Base-by-base conservation (phyloP, 2,797 vertebrate genomes). In the Odontamblyopus rebecca region DNA sequence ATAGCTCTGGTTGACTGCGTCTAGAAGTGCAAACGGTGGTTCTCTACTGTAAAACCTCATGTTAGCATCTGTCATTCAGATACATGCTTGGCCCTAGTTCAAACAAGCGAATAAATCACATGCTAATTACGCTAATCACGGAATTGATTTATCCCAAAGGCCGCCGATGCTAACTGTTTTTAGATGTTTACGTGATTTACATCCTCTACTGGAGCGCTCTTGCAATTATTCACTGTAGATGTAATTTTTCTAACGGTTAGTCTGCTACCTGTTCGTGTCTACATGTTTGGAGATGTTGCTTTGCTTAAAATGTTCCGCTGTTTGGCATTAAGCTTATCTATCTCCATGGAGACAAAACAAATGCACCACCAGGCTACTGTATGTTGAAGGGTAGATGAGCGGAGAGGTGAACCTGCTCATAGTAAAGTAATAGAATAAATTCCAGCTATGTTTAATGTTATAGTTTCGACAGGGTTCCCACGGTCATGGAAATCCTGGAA, bases 1-100 rank as follows among this genome's bases (percentile, higher is more conserved):
- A 62, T 81, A 61, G 56, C 63, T 81, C 71, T 77, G 75, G 76
- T 72, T 73, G 1, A 1, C 26, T 56, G 62, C 65, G 60, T 56
- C 12, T 8, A 0, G 50, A 53, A 61, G 61, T 18, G 38, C 67
- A 63, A 29, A 53, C 57, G 9, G 30, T 35, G 13, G 4, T 35
- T 48, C 32, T 35, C 70, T 44, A 15, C 51, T 65, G 64, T 78
- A 54, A 61, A 8, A 38, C n/a, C 15, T 51, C 15, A 30, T 69
- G 19, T 5, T 23, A 9, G 51, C 32, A 13, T 19, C 53, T 50
- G 53, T 30, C 57, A 27, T 48, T 64, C 2, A 3, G 29, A 30
- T 27, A 7, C 6, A 8, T 51, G 26, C 16, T 29, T 16, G 48
- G 50, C 29, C n/a, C 18, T 12, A n/a, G 13, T 65, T 65, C 63